Conservation (phyloP, 2,797 vertebrate genomes). For the Myiotriccus ornatus region DNA sequence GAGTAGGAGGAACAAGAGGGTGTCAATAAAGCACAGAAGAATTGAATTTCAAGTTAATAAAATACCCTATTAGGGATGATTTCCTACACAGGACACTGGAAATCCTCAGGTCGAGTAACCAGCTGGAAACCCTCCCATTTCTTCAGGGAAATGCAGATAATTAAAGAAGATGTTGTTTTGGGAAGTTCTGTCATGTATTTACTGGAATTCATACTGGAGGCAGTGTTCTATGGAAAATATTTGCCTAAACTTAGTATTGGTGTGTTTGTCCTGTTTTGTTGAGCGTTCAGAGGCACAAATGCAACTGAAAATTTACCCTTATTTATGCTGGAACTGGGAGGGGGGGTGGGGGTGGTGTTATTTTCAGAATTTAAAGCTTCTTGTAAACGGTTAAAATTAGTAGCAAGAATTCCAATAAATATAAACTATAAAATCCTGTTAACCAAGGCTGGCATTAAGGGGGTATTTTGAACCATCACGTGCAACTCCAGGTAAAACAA, state of each 20-base stretch:
- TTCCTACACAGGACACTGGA: neutral
- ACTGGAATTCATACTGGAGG: constrained; percentile 38
- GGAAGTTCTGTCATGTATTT: constrained; percentile 22
- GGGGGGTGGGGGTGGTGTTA: neutral
- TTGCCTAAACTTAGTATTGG: neutral
- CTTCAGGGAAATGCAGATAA: constrained; percentile 53
- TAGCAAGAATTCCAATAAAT: neutral
- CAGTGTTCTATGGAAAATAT: neutral
- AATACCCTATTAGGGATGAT: neutral
- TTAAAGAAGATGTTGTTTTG: constrained; percentile 13
- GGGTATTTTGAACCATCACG: rapidly evolving
- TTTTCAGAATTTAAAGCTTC: neutral
- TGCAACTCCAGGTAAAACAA: neutral
- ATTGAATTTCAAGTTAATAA: neutral
- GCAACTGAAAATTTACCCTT: neutral
- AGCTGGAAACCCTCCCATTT: neutral
- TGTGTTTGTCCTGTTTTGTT: neutral
- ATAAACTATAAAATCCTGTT: neutral
- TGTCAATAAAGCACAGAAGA: neutral
- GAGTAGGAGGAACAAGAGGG: neutral
- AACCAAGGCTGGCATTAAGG: rapidly evolving
- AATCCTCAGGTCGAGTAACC: neutral
- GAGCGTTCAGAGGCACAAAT: neutral
- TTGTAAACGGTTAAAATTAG: neutral
- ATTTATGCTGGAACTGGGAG: neutral